Evolutionary conservation across 2,888 invertebrate genomes (phyloP).

Genomic region (Invenusta paracnida): DNA sequence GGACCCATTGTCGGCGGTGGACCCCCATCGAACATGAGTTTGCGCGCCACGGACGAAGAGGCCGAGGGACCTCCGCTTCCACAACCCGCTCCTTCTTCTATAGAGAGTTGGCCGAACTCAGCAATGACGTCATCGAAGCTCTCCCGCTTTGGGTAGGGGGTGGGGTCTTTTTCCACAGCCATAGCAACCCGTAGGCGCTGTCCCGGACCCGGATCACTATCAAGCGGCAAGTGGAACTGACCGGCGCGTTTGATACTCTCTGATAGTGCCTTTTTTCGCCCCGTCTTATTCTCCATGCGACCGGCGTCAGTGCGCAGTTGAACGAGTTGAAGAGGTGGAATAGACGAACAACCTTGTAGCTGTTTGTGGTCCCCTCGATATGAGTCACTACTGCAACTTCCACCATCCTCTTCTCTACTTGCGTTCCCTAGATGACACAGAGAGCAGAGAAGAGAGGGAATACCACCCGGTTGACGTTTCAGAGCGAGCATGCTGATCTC

Average conservation of each 20-base stretch:
- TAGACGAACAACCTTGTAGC: not conserved
- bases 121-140: conserved; percentile 20
- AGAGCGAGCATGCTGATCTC: conserved; percentile 13
- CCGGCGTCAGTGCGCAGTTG: not conserved
- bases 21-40: not conserved
- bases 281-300: not conserved
- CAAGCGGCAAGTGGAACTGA: conserved; percentile 15
- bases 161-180: conserved; percentile 18
- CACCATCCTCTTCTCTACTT: not conserved
- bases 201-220: not conserved
- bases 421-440: not conserved
- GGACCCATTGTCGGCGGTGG: no score
- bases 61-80: no score
- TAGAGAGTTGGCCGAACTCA: not conserved
- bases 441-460: not conserved
- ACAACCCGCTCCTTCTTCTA: not conserved
- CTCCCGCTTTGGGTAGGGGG: conserved; percentile 34
- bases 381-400: not conserved
- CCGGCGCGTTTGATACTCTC: conserved; percentile 3
- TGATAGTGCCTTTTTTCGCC: conserved; percentile 18
- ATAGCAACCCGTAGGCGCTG: not conserved
- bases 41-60: not conserved
- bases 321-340: not conserved
- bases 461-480: not conserved
- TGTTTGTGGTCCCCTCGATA: not conserved